Percentiles rank a stretch among this genome's conserved stretches.
Evolutionary conservation across 2,888 invertebrate species (phyloP).

Genomic region (Chloroclystis v-ata): DNA sequence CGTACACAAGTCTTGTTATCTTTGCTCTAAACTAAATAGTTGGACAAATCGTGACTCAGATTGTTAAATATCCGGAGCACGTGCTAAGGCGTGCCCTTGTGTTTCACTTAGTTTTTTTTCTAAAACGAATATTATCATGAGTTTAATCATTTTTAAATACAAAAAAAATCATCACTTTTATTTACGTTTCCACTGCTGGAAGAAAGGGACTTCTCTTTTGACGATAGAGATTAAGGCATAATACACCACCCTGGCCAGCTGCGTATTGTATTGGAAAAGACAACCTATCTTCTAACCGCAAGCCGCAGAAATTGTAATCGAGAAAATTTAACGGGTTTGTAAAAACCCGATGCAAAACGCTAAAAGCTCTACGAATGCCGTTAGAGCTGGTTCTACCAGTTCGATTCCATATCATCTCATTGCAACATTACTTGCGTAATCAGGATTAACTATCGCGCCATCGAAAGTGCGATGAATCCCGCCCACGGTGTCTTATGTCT

Average conservation of each 20-base stretch:
- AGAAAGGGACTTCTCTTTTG: too few species aligned
- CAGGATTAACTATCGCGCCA: constrained; percentile 26
- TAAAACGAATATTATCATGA: too few species aligned
- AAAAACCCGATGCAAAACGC: background rate
- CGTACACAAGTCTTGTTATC: constrained; percentile 57
- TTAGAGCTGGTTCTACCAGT: constrained; percentile 3
- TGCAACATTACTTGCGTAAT: constrained; percentile 29
- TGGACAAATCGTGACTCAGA: constrained; percentile 60
- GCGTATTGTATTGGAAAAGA: too few species aligned
- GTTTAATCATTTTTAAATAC: background rate
- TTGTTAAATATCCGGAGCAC: constrained; percentile 43
- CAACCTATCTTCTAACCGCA: too few species aligned
- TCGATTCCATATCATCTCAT: constrained; percentile 7
- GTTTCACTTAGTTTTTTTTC: background rate
- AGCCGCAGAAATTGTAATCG: too few species aligned
- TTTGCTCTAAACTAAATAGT: constrained; percentile 55
- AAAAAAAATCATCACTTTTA: too few species aligned
- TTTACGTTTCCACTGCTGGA: too few species aligned
- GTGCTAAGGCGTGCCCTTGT: constrained; percentile 47
- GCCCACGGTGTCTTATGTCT: constrained; percentile 23
- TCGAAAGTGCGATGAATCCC: constrained; percentile 30
- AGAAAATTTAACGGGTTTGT: background rate
- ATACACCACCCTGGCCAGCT: too few species aligned
- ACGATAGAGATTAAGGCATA: too few species aligned
- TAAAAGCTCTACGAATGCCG: background rate